Evolutionary conservation across 2,113 vertebrate genomes (phyloP).

Genomic region (Vulpes lagopus): DNA sequence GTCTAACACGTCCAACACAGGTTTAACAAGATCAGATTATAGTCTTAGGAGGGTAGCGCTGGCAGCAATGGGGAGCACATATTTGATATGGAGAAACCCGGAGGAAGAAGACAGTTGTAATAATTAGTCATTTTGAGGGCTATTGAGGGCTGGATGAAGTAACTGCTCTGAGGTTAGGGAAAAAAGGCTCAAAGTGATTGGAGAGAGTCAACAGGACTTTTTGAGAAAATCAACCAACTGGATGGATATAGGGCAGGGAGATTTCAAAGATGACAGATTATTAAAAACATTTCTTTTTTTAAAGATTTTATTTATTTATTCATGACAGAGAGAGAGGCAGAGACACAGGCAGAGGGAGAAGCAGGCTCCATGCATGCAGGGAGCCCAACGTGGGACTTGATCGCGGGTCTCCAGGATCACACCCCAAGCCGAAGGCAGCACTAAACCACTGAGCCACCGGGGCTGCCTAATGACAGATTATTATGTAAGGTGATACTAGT

Average conservation of each 20-base stretch:
- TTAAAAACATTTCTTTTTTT: not conserved
- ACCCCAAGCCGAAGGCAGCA: too few relatives aligned
- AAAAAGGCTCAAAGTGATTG: not conserved
- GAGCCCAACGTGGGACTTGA: too few relatives aligned
- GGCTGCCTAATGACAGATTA: not conserved
- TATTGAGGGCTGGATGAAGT: not conserved
- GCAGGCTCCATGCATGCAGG: too few relatives aligned
- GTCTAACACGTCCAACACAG: not conserved
- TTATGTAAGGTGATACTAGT: slow-evolving; percentile 34
- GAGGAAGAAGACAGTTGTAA: not conserved
- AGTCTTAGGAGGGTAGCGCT: not conserved
- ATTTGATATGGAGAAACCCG: not conserved
- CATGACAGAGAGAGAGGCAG: too few relatives aligned
- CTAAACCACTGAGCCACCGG: too few relatives aligned
- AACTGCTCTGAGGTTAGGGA: slow-evolving; percentile 5
- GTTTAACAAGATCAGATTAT: not conserved
- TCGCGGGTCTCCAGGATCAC: too few relatives aligned
- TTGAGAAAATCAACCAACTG: not conserved
- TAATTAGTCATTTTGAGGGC: not conserved
- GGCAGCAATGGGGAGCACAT: not conserved
- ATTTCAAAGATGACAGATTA: slow-evolving; percentile 56
- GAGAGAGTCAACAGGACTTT: slow-evolving; percentile 22
- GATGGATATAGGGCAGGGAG: not conserved
- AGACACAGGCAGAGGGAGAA: too few relatives aligned
- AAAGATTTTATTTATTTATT: too few relatives aligned